A percentile compares a stretch with the other conserved stretches of the same genome.
Evolutionary conservation across 2,888 invertebrate genomes (phyloP).

Genomic region (Pyrrhosoma nymphula): DNA sequence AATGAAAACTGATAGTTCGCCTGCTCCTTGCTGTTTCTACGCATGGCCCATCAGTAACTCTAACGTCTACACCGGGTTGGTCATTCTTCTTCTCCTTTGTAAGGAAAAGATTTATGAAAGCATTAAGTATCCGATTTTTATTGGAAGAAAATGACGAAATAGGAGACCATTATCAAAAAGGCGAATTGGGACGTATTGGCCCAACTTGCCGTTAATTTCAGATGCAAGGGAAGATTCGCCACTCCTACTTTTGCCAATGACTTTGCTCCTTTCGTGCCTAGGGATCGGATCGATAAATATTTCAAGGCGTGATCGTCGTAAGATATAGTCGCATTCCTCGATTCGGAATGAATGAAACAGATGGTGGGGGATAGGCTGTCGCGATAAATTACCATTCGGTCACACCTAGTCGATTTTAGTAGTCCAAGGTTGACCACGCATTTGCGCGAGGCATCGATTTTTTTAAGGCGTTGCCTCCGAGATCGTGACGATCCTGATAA

Average conservation of each 20-base stretch:
- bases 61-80: no score
- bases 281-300: neutral
- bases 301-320: neutral
- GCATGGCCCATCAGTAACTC: no score
- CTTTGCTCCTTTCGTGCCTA: neutral
- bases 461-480: neutral
- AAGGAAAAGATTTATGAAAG: neutral
- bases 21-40: no score
- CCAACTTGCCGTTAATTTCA: neutral
- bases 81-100: no score
- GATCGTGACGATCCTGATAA: conserved; percentile 7
- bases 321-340: neutral
- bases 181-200: neutral
- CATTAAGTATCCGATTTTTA: neutral
- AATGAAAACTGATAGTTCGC: no score
- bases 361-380: neutral
- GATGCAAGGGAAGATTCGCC: neutral
- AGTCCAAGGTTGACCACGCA: conserved; percentile 22
- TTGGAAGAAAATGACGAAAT: neutral
- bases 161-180: neutral
- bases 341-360: neutral
- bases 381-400: neutral
- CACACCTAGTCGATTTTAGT: conserved; percentile 11
- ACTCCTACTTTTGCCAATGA: neutral
- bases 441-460: conserved; percentile 15